phyloP scores from a whole-genome alignment of 2,113 vertebrate species.

The Amblyornis subalaris region DNA sequence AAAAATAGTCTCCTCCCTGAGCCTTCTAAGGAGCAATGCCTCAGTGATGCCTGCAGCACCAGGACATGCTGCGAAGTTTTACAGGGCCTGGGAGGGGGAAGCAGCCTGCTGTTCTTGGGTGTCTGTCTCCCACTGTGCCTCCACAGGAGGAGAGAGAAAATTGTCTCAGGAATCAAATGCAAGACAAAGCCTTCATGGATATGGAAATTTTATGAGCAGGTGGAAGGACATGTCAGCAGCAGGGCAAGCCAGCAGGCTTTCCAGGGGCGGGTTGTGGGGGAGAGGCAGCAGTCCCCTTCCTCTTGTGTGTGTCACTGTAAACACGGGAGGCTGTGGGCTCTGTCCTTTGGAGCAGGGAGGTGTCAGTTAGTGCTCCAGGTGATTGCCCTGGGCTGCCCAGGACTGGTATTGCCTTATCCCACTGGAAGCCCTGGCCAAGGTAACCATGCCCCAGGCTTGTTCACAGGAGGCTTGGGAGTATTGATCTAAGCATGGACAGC shows the following conservation, averaged over 20 bases:
- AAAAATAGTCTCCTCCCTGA: neutral
- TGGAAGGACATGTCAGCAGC: neutral
- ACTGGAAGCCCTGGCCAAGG: neutral
- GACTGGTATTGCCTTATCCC: neutral
- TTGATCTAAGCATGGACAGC: neutral
- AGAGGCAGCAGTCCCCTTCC: accelerated
- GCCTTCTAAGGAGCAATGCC: neutral
- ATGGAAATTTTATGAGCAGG: neutral
- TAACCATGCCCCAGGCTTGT: neutral
- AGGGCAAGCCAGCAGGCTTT: accelerated
- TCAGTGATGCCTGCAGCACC: neutral
- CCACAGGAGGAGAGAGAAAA: neutral
- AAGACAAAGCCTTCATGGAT: neutral
- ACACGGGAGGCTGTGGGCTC: no score
- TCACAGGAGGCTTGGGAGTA: neutral
- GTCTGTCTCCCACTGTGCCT: neutral
- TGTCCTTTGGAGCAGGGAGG: neutral
- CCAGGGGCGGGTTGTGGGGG: accelerated
- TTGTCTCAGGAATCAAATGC: neutral
- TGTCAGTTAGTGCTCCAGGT: neutral
- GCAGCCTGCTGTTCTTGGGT: neutral
- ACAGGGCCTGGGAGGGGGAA: neutral
- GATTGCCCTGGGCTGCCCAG: neutral
- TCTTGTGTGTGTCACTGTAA: neutral
- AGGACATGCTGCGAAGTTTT: neutral